Evolutionary conservation across 2,888 invertebrate species (phyloP).

Genomic region (Blastobasis lacticolella): DNA sequence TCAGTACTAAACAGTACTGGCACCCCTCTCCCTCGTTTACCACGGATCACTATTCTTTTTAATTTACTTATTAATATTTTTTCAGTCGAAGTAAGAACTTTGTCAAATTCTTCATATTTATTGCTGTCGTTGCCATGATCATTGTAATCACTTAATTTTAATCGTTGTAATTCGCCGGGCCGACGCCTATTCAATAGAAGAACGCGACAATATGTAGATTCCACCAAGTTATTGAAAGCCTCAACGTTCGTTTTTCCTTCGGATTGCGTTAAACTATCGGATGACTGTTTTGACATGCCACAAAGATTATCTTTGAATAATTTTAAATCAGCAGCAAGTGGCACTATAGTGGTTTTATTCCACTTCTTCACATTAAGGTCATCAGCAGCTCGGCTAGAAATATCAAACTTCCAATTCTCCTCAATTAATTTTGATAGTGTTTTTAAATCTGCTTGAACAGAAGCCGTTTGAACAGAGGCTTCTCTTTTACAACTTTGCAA

Average conservation of each 20-base stretch:
- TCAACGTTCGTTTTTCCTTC: slow-evolving; percentile 3
- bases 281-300: slow-evolving; percentile 4
- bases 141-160: slow-evolving; percentile 8
- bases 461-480: not conserved
- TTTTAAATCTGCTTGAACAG: slow-evolving; percentile 8
- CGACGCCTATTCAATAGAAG: slow-evolving; percentile 10
- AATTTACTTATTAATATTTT: not conserved
- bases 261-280: not conserved
- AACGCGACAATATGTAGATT: slow-evolving; percentile 9
- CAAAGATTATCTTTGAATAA: slow-evolving; percentile 13
- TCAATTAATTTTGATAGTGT: slow-evolving; percentile 5
- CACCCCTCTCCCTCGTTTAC: slow-evolving; percentile 14
- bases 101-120: not conserved
- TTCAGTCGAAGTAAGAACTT: not conserved
- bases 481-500: slow-evolving; percentile 2
- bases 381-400: not conserved
- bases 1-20: slow-evolving; percentile 17
- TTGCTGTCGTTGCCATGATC: not conserved
- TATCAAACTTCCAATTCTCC: slow-evolving; percentile 4
- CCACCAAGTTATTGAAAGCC: slow-evolving; percentile 3
- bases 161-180: slow-evolving; percentile 12
- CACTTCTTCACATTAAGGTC: not conserved
- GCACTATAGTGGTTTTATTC: slow-evolving; percentile 13
- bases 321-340: slow-evolving; percentile 15
- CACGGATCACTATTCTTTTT: slow-evolving; percentile 4